phyloP scores from a whole-genome alignment of 2,797 vertebrate species.

The Tragopan temminckii region DNA sequence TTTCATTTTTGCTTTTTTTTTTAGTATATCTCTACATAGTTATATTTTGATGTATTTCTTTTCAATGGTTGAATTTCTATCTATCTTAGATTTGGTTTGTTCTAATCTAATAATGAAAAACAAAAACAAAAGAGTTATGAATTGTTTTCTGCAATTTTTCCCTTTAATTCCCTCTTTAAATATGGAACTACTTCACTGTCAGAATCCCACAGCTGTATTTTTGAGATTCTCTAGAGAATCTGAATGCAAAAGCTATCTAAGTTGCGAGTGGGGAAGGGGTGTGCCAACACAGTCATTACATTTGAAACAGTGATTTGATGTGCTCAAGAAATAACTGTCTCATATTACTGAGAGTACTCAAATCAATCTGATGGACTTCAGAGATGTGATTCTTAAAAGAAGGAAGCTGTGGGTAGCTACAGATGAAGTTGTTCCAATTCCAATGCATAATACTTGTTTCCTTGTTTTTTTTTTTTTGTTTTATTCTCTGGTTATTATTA shows the following conservation, averaged over 20 bases:
- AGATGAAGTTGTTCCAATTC: slow-evolving; percentile 89
- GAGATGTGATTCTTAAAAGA: slow-evolving; percentile 6
- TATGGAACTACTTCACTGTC: slow-evolving; percentile 91
- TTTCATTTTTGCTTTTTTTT: slow-evolving; percentile 75
- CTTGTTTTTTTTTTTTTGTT: slow-evolving; percentile 74
- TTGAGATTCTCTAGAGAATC: slow-evolving; percentile 23
- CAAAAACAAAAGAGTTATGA: slow-evolving; percentile 78
- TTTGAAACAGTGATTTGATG: background rate
- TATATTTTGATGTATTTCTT: slow-evolving; percentile 85
- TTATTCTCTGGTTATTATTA: slow-evolving; percentile 74
- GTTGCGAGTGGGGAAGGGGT: background rate
- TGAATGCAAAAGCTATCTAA: background rate
- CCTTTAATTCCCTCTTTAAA: slow-evolving; percentile 80
- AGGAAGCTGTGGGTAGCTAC: slow-evolving; percentile 81
- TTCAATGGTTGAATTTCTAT: slow-evolving; percentile 81
- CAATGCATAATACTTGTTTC: slow-evolving; percentile 84
- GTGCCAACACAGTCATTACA: background rate
- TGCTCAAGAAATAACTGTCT: background rate
- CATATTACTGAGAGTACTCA: slow-evolving; percentile 1
- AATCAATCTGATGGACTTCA: slow-evolving; percentile 8
- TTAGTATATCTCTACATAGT: slow-evolving; percentile 81
- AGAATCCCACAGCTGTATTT: slow-evolving; percentile 77
- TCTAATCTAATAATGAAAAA: slow-evolving; percentile 78
- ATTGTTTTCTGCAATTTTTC: slow-evolving; percentile 84
- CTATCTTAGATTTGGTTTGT: slow-evolving; percentile 84